Base-by-base conservation (phyloP, 2,113 vertebrate species). In the Brachypodius melanocephalos region DNA sequence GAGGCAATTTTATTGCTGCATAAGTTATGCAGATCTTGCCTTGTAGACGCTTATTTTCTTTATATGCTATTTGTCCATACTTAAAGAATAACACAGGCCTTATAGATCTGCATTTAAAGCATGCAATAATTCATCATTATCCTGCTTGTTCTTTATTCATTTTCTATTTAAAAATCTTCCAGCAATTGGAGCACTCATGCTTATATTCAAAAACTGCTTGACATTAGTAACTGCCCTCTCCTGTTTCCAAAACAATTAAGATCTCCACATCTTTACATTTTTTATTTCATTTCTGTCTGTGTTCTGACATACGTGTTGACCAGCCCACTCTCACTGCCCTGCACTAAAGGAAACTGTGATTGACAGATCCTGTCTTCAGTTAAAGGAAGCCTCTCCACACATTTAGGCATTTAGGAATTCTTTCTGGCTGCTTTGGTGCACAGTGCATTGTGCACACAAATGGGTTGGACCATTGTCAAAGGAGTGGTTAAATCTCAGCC, bases 401-500 rank as follows among this genome's bases (percentile, higher is more conserved):
- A n/a, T n/a, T n/a, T n/a, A 0, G 18, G 25, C 62, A 26, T 57
- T 65, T 72, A 54, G 45, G 67, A 85, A 54, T 90, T 83, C 59
- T 55, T 49, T 45, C 59, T 69, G 26, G 29, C 46, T 58, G 34
- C 32, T 88, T 76, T 58, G 42, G 46, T 73, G 12, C 55, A 81
- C 0, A 0, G 12, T 43, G 42, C 29, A 24, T 51, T 62, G 43
- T 42, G 52, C 18, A 12, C 4, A 2, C 2, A 1, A 57, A 40
- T 24, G 48, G 58, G 22, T 55, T 85, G 67, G 42, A 73, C n/a
- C 5, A 6, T 19, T 73, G 67, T 82, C 67, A 54, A 42, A 90
- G 59, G 43, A 87, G 43, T 36, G 32, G 43, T 88, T 92, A 69
- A 91, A 82, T 34, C 92, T 90, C 71, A 93, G 78, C 38, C 75